These are phyloP conservation scores for Hiodon tergisus DNA, from an alignment of 2,113 vertebrate genomes.

Conservation along the genomic window DNA sequence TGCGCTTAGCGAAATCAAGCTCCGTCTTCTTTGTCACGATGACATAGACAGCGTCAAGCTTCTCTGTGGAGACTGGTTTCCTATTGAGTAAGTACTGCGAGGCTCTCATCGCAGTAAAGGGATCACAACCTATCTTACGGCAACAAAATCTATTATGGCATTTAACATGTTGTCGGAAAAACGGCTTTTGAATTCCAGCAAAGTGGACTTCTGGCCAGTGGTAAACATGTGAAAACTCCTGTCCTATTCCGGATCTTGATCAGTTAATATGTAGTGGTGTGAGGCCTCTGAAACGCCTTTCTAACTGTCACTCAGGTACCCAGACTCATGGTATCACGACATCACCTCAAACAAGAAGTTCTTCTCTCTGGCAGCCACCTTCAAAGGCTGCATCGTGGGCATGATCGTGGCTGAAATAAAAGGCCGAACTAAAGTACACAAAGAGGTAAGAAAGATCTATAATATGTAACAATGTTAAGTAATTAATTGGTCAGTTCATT, in stretches of 20 bases:
- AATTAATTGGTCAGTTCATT: too few species aligned
- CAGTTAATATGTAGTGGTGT: too few species aligned
- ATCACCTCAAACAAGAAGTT: slow-evolving; percentile 99
- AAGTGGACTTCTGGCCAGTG: too few species aligned
- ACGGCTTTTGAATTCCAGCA: too few species aligned
- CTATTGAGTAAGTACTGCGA: slow-evolving; percentile 80
- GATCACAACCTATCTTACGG: neutral
- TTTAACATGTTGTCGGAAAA: neutral
- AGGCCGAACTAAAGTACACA: slow-evolving; percentile 93
- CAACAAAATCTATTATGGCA: neutral
- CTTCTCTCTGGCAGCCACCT: slow-evolving; percentile 94
- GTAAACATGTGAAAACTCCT: too few species aligned
- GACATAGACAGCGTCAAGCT: slow-evolving; percentile 97
- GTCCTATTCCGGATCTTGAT: too few species aligned
- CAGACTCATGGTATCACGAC: slow-evolving; percentile 99
- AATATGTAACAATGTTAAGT: too few species aligned
- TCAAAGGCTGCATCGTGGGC: slow-evolving; percentile 88
- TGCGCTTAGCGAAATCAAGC: slow-evolving; percentile 88
- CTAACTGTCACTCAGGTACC: slow-evolving; percentile 72
- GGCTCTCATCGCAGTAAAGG: neutral
- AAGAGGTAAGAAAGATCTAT: slow-evolving; percentile 70
- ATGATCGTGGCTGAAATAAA: slow-evolving; percentile 99
- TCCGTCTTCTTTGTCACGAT: slow-evolving; percentile 96
- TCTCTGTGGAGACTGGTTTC: slow-evolving; percentile 96
- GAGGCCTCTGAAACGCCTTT: neutral